Percentiles rank a stretch among this genome's conserved stretches.
phyloP scores from a whole-genome alignment of 2,888 invertebrate species.

The Ectropis crepuscularia region DNA sequence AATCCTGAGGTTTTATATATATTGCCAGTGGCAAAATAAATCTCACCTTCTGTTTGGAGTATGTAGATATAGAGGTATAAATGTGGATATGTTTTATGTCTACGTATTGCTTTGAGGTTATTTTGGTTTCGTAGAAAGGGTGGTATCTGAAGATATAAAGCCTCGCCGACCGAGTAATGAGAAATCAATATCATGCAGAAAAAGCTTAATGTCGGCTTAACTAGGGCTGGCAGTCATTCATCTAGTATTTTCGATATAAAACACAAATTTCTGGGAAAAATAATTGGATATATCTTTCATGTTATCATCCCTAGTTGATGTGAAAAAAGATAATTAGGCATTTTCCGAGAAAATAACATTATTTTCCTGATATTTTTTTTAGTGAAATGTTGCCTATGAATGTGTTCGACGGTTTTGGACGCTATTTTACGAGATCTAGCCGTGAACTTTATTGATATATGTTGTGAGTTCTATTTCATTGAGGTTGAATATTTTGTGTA shows the following conservation, averaged over 20 bases:
- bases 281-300: neutral
- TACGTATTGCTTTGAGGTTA: conserved; percentile 3
- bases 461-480: no score
- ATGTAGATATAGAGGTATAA: neutral
- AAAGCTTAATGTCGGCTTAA: conserved; percentile 9
- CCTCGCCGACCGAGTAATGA: conserved; percentile 7
- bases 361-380: no score
- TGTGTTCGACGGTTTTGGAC: no score
- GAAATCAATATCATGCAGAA: conserved; percentile 22
- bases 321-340: no score
- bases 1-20: neutral
- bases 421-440: no score
- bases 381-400: no score
- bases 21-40: neutral
- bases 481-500: no score
- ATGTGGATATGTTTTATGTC: neutral
- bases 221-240: neutral
- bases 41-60: neutral
- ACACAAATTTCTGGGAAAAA: neutral
- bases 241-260: neutral
- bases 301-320: no score
- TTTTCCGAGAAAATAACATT: no score
- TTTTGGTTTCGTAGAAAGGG: conserved; percentile 5
- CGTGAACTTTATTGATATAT: no score
- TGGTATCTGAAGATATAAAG: conserved; percentile 7